A percentile compares a stretch with the other conserved stretches of the same genome.
These are phyloP conservation scores for Spisula subtruncata DNA, from an alignment of 2,888 invertebrate species.

Conservation along the genomic window DNA sequence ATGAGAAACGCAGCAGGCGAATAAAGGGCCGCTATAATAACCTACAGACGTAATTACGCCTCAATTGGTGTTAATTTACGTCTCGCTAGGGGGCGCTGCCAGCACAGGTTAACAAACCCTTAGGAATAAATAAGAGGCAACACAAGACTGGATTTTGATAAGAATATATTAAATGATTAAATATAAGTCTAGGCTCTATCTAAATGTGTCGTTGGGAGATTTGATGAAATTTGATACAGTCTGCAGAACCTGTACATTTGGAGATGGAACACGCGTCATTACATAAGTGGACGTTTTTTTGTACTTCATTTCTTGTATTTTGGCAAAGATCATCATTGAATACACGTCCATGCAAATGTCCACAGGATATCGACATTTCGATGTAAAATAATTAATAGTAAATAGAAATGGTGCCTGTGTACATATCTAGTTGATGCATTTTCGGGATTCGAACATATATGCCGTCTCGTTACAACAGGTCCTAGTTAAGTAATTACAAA, in stretches of 20 bases:
- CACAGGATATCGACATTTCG: too few relatives aligned
- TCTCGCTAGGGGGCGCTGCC: constrained; percentile 32
- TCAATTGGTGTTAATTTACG: constrained; percentile 20
- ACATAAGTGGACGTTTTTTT: neutral
- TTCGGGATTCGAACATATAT: too few relatives aligned
- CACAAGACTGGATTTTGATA: neutral
- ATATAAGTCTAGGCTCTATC: neutral
- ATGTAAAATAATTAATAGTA: too few relatives aligned
- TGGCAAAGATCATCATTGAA: too few relatives aligned
- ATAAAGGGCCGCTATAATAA: neutral
- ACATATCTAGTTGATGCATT: too few relatives aligned
- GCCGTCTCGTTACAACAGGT: too few relatives aligned
- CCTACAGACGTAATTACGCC: neutral
- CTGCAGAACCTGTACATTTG: neutral
- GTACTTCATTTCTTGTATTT: too few relatives aligned
- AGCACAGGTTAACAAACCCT: neutral
- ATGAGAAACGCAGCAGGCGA: constrained; percentile 10
- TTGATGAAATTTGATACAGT: neutral
- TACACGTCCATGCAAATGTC: too few relatives aligned
- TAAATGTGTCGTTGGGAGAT: neutral
- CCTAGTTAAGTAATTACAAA: too few relatives aligned
- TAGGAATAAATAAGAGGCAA: neutral
- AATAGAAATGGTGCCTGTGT: too few relatives aligned
- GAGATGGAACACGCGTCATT: neutral
- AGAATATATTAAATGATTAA: neutral